Percentiles rank a stretch among this genome's conserved stretches.
Evolutionary conservation across 1,140 invertebrate species (phyloP).

Genomic region (Cotesia typhae): DNA sequence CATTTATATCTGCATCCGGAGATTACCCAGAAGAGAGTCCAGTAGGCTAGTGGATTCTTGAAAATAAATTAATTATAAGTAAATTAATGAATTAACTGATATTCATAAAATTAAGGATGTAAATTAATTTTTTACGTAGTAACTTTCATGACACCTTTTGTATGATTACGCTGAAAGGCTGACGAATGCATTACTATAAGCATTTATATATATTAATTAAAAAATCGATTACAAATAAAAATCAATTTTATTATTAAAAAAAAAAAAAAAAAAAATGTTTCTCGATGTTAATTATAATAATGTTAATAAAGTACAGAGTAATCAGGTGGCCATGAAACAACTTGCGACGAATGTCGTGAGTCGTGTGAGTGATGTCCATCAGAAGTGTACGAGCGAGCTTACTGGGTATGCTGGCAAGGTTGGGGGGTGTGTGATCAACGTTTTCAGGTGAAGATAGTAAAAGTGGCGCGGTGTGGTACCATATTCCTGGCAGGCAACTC

Average conservation of each 20-base stretch:
- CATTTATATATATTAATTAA: conserved; percentile 9
- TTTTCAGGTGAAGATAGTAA: conserved; percentile 57
- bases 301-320: background rate
- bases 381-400: conserved; percentile 29
- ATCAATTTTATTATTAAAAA: background rate
- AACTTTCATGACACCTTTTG: background rate
- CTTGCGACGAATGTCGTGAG: conserved; percentile 14
- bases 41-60: conserved; percentile 32
- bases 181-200: background rate
- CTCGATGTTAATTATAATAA: background rate
- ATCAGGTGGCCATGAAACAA: conserved; percentile 19
- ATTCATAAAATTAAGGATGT: background rate
- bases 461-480: conserved; percentile 56
- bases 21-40: conserved; percentile 33
- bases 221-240: background rate
- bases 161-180: conserved; percentile 1
- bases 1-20: conserved; percentile 59
- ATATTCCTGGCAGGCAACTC: conserved; percentile 36
- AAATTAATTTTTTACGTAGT: background rate
- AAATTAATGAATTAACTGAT: conserved; percentile 4
- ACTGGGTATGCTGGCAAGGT: conserved; percentile 34
- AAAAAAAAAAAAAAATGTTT: background rate
- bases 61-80: background rate
- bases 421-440: conserved; percentile 42
- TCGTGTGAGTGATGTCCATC: background rate